Conservation (phyloP, 2,888 invertebrate species). For the Elegia similella region DNA sequence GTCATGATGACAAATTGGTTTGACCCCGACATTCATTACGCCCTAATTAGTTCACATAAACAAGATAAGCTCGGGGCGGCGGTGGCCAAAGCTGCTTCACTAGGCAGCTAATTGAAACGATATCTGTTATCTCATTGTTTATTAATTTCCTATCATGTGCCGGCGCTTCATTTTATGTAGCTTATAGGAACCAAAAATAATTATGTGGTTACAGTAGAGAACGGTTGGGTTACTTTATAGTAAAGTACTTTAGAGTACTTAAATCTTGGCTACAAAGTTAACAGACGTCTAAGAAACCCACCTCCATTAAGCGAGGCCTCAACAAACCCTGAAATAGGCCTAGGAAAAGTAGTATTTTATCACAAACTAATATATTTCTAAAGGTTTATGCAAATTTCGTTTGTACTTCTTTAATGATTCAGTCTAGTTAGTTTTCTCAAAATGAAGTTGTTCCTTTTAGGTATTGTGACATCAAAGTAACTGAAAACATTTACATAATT, state of each 20-base stretch:
- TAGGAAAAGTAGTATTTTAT: no score
- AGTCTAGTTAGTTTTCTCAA: no score
- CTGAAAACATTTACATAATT: not conserved
- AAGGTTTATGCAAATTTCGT: no score
- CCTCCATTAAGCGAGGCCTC: no score
- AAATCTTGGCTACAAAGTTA: no score
- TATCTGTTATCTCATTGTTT: constrained; percentile 67
- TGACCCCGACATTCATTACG: constrained; percentile 37
- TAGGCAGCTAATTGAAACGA: constrained; percentile 59
- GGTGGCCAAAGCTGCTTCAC: constrained; percentile 52
- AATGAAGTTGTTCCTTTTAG: no score
- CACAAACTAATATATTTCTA: no score
- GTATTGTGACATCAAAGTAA: not conserved
- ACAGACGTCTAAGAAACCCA: no score
- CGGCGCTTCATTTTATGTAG: constrained; percentile 46
- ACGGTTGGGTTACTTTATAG: no score
- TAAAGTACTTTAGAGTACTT: no score
- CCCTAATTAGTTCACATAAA: constrained; percentile 57
- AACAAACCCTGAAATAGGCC: no score
- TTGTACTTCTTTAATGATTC: no score
- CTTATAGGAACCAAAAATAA: constrained; percentile 16
- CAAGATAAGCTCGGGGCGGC: constrained; percentile 48
- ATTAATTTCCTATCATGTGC: constrained; percentile 61
- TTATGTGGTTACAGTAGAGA: not conserved
- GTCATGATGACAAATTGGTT: constrained; percentile 5